Percentiles rank a stretch among this genome's conserved stretches.
These are phyloP conservation scores for Istiophorus platypterus DNA, from an alignment of 2,113 vertebrate species.

Conservation along the genomic window DNA sequence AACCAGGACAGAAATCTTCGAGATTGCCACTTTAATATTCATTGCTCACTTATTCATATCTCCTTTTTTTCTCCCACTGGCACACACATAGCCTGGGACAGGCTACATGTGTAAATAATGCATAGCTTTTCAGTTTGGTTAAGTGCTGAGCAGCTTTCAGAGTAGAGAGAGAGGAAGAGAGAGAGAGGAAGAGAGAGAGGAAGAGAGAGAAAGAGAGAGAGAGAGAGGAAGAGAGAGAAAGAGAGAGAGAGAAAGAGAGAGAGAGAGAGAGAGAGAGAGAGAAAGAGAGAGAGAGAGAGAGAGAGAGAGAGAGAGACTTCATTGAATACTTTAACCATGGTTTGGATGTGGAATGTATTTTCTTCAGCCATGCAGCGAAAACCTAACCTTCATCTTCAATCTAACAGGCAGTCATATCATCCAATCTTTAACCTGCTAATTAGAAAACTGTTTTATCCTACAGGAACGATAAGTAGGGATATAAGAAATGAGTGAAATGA, in stretches of 20 bases:
- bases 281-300: conserved; percentile 20
- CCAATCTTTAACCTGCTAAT: conserved; percentile 28
- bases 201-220: conserved; percentile 15
- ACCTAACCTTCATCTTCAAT: too few species aligned
- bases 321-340: conserved; percentile 15
- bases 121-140: conserved; percentile 53
- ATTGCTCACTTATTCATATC: conserved; percentile 50
- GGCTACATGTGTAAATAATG: conserved; percentile 72
- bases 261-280: not conserved
- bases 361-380: not conserved
- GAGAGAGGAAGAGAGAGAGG: not conserved
- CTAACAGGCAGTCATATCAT: conserved; percentile 16
- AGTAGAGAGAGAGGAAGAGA: conserved; percentile 19
- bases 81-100: conserved; percentile 8
- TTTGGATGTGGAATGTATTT: conserved; percentile 9
- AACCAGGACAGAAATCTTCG: too few species aligned
- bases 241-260: not conserved
- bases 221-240: conserved; percentile 3
- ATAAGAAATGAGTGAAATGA: conserved; percentile 1
- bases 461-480: not conserved
- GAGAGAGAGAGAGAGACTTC: not conserved
- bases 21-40: conserved; percentile 40
- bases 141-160: conserved; percentile 52
- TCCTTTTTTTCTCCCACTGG: conserved; percentile 30
- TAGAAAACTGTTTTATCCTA: not conserved